phyloP scores from a whole-genome alignment of 2,888 invertebrate species.

The Tachina lurida region DNA sequence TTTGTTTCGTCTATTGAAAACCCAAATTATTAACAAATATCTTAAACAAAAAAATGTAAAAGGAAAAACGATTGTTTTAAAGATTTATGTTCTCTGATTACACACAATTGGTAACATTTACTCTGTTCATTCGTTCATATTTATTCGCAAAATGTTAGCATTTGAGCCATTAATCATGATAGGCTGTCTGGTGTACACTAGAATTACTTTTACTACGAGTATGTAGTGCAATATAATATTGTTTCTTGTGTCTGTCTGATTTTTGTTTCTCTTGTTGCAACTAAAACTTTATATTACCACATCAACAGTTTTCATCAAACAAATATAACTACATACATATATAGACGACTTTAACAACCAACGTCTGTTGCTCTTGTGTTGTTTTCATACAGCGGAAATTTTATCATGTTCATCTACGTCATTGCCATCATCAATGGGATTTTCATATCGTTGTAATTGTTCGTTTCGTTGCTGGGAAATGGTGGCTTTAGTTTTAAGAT shows the following conservation, averaged over 20 bases:
- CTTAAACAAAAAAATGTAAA: not conserved
- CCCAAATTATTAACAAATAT: constrained; percentile 43
- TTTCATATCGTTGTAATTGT: constrained; percentile 41
- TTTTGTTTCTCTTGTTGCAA: constrained; percentile 20
- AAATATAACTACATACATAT: constrained; percentile 33
- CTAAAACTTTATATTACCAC: constrained; percentile 69
- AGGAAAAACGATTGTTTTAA: constrained; percentile 56
- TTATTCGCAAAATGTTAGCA: constrained; percentile 68
- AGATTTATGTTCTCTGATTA: constrained; percentile 74
- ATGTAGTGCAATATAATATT: constrained; percentile 52
- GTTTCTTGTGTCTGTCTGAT: constrained; percentile 20
- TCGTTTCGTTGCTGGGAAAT: constrained; percentile 19
- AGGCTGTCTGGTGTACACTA: constrained; percentile 69
- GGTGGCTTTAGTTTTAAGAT: not conserved
- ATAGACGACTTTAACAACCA: constrained; percentile 41
- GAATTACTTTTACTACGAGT: constrained; percentile 68
- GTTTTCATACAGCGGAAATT: constrained; percentile 53
- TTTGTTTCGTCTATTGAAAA: constrained; percentile 15
- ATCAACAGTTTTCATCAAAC: constrained; percentile 71
- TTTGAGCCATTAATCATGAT: constrained; percentile 69
- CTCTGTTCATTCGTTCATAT: constrained; percentile 52
- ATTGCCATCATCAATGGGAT: constrained; percentile 65
- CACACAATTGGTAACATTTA: constrained; percentile 69
- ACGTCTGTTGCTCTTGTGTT: constrained; percentile 34
- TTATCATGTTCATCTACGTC: constrained; percentile 70